Conservation (phyloP, 1,140 invertebrate species). For the Geopemphigus sp. region DNA sequence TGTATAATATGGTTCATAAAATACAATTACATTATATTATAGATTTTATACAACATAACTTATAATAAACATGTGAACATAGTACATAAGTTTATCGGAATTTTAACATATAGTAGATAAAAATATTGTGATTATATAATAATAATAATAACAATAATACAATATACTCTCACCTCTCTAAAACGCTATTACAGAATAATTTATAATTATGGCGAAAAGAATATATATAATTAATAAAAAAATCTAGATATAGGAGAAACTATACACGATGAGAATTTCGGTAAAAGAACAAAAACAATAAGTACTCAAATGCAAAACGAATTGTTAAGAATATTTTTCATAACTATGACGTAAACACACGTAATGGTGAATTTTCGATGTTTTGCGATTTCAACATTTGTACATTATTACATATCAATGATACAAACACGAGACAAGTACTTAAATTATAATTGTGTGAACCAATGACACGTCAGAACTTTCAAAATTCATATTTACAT, state of each 20-base stretch:
- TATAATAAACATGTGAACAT: no score
- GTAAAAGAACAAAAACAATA: neutral
- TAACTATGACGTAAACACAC: neutral
- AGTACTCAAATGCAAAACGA: neutral
- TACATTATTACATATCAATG: neutral
- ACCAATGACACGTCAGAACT: neutral
- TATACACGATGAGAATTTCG: no score
- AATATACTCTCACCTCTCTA: neutral
- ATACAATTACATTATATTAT: no score
- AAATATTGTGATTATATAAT: neutral
- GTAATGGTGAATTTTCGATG: neutral
- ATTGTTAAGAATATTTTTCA: slow-evolving; percentile 1
- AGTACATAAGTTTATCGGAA: neutral
- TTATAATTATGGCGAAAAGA: no score
- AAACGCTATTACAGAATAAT: no score
- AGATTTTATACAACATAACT: no score
- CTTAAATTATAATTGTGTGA: neutral
- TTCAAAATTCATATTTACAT: neutral
- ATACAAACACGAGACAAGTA: neutral
- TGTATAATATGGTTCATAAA: neutral
- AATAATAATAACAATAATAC: neutral
- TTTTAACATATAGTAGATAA: neutral
- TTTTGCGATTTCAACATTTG: neutral
- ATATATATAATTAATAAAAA: no score
- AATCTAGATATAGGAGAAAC: no score